A percentile compares a stretch with the other conserved stretches of the same genome.
Evolutionary conservation across 2,797 vertebrate species (phyloP).

Genomic region (Ptychobarbus kaznakovi): DNA sequence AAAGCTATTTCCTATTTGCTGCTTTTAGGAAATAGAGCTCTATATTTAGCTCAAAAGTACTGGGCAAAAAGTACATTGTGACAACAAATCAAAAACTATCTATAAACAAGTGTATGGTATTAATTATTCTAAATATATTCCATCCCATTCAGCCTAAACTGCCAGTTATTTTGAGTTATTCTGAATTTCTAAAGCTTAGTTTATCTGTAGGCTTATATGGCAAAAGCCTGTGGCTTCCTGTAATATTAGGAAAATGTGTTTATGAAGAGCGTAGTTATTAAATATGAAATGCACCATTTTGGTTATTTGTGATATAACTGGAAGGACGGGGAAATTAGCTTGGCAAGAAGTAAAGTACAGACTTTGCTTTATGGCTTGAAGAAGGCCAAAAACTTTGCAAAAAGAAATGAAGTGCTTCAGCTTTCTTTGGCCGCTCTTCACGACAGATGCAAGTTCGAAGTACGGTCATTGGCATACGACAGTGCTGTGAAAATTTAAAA

Average conservation of each 20-base stretch:
- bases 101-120: slow-evolving; percentile 21
- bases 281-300: slow-evolving; percentile 15
- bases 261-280: background rate
- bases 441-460: slow-evolving; percentile 84
- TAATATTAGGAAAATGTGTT: slow-evolving; percentile 1
- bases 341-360: slow-evolving; percentile 54
- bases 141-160: background rate
- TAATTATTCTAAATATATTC: slow-evolving; percentile 10
- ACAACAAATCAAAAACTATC: slow-evolving; percentile 19
- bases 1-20: slow-evolving; percentile 60
- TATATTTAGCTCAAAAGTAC: slow-evolving; percentile 62
- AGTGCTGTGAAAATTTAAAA: slow-evolving; percentile 61
- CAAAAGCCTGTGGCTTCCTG: background rate
- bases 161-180: slow-evolving; percentile 7
- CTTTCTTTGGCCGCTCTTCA: slow-evolving; percentile 78
- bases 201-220: background rate
- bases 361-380: slow-evolving; percentile 33
- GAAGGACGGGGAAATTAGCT: slow-evolving; percentile 48
- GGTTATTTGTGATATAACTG: slow-evolving; percentile 20
- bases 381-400: slow-evolving; percentile 56
- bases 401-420: slow-evolving; percentile 60
- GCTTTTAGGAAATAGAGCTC: slow-evolving; percentile 49
- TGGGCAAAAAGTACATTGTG: slow-evolving; percentile 22
- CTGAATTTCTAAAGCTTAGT: background rate
- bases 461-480: slow-evolving; percentile 82